Evolutionary conservation across 1,140 invertebrate species (phyloP).

Genomic region (Drosophila lowei): DNA sequence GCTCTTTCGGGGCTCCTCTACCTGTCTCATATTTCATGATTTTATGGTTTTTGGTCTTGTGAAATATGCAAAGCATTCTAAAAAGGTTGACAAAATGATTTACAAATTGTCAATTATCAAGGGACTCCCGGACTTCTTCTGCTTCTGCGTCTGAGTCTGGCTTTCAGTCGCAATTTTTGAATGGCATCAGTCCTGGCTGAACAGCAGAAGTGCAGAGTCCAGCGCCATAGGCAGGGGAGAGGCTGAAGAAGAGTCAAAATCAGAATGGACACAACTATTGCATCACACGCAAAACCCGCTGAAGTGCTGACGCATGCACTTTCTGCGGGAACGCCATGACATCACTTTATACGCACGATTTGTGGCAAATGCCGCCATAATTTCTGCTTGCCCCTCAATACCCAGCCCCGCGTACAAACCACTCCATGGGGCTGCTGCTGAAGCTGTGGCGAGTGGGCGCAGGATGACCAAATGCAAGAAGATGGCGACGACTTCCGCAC

Average conservation of each 20-base stretch:
- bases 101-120: slow-evolving; percentile 63
- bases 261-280: slow-evolving; percentile 49
- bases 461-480: slow-evolving; percentile 79
- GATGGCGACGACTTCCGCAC: slow-evolving; percentile 77
- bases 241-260: too few relatives aligned
- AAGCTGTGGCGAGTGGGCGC: slow-evolving; percentile 62
- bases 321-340: slow-evolving; percentile 53
- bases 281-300: slow-evolving; percentile 57
- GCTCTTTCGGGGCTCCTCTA: slow-evolving; percentile 15
- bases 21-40: not conserved
- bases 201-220: slow-evolving; percentile 2
- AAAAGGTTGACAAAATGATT: slow-evolving; percentile 64
- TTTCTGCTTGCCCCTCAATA: slow-evolving; percentile 49
- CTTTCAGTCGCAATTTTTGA: too few relatives aligned
- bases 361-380: slow-evolving; percentile 80
- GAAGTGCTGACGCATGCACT: slow-evolving; percentile 74
- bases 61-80: slow-evolving; percentile 60
- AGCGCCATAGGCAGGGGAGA: not conserved
- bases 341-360: slow-evolving; percentile 81
- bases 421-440: not conserved
- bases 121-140: slow-evolving; percentile 3
- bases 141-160: not conserved
- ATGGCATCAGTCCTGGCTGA: not conserved
- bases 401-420: not conserved
- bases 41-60: slow-evolving; percentile 53